Conservation (phyloP, 1,140 invertebrate species). For the Drosophila tropicalis region DNA sequence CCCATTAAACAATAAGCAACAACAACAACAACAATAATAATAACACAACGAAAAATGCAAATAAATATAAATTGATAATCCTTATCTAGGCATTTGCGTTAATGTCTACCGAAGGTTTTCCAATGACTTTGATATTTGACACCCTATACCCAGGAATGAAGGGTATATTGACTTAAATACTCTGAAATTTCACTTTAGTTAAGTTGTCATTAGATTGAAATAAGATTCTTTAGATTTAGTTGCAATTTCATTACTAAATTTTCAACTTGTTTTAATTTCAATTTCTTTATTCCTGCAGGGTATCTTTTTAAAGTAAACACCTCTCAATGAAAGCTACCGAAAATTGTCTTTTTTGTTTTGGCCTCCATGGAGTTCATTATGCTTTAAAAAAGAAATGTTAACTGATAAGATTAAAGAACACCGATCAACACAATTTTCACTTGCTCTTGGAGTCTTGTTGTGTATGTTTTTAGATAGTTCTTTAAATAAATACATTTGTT, state of each 20-base stretch:
- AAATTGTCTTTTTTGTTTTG: neutral
- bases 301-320: neutral
- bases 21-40: neutral
- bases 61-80: conserved; percentile 23
- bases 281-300: neutral
- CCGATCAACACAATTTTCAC: neutral
- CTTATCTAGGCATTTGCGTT: conserved; percentile 3
- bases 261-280: neutral
- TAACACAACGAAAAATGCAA: neutral
- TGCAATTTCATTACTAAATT: neutral
- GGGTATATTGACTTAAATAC: too few relatives aligned
- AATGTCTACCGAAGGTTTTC: neutral
- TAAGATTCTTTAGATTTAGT: too few relatives aligned
- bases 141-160: neutral
- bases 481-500: neutral
- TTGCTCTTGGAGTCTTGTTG: too few relatives aligned
- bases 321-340: neutral
- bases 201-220: too few relatives aligned
- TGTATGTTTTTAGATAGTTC: neutral
- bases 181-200: too few relatives aligned
- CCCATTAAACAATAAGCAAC: conserved; percentile 2
- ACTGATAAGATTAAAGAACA: conserved; percentile 14
- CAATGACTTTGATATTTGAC: neutral
- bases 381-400: neutral
- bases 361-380: conserved; percentile 13